phyloP scores from a whole-genome alignment of 2,113 vertebrate species.

The Emydocephalus ijimae region DNA sequence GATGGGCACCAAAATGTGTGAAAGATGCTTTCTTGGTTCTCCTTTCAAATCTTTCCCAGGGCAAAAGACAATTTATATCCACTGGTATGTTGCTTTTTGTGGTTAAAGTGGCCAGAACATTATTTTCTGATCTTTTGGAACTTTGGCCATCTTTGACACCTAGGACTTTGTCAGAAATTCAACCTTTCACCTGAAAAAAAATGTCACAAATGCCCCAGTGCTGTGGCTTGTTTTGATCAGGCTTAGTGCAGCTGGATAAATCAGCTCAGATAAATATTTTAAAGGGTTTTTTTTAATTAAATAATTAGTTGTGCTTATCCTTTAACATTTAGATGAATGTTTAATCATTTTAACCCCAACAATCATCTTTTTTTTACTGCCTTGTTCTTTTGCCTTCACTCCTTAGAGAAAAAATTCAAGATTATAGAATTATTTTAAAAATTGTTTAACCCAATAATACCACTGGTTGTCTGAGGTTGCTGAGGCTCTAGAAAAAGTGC shows the following conservation, averaged over 20 bases:
- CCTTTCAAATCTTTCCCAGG: neutral
- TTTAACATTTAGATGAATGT: neutral
- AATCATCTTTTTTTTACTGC: neutral
- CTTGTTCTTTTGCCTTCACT: neutral
- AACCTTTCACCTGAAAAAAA: constrained; percentile 10
- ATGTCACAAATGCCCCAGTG: neutral
- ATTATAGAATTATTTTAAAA: neutral
- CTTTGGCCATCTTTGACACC: constrained; percentile 8
- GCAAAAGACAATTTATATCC: constrained; percentile 33
- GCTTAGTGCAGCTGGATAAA: neutral
- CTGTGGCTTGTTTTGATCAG: neutral
- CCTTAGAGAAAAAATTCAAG: neutral
- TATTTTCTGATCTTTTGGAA: constrained; percentile 19
- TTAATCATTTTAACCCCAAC: neutral
- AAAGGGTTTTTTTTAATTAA: neutral
- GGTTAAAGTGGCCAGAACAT: constrained; percentile 20
- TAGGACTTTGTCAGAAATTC: neutral
- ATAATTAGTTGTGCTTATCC: neutral
- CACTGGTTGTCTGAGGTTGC: too few species aligned
- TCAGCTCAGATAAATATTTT: neutral
- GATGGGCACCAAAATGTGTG: constrained; percentile 20
- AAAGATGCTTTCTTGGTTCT: neutral
- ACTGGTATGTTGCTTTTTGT: neutral
- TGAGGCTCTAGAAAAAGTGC: too few species aligned
- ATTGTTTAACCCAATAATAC: neutral